Base-by-base conservation (phyloP, 2,797 vertebrate species). In the Sebastes hubbsi region DNA sequence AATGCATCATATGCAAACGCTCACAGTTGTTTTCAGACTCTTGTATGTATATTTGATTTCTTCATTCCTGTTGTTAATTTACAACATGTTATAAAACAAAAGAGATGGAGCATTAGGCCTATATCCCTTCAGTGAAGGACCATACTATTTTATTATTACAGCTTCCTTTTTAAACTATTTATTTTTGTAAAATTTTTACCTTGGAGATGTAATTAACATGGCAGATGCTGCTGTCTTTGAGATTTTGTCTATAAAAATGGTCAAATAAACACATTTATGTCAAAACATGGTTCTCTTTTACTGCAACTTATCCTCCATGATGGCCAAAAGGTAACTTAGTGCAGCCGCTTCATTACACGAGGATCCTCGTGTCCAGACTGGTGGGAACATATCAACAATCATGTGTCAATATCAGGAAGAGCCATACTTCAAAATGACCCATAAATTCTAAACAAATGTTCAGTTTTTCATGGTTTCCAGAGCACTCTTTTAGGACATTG, bases 41-140 rank as follows among this genome's bases (percentile, higher is more conserved):
- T 55, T 85, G 80, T 93, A 49, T 94, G 89, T 93, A 92, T 91
- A 92, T 93, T 90, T 93, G 88, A 92, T 78, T 82, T 92, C 89
- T 95, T 95, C 92, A 94, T 96, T 96, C 90, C 5, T 91, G 91
- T 90, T 93, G 92, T 95, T 94, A 88, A 95, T 89, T 95, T 95
- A 93, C 92, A 89, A 92, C 93, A 93, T 92, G 73, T 91, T 87
- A 90, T 89, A 86, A 91, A 82, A 82, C 77, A 82, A 90, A 91
- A 85, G 69, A 90, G 82, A 86, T 88, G 93, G 91, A 90, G 91
- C 92, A 92, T 95, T 87, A 79, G 90, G 85, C 84, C 78, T 80
- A 89, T 96, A 96, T 97, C 94, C 96, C 96, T 97, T 97, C 96
- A 97, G 94, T 97, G 96, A 97, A 97, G 97, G 97, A 97, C 90